Evolutionary conservation across 2,113 vertebrate genomes (phyloP), one percentile per base, ranked within the genome.

Genomic region (Tenrec ecaudatus): DNA sequence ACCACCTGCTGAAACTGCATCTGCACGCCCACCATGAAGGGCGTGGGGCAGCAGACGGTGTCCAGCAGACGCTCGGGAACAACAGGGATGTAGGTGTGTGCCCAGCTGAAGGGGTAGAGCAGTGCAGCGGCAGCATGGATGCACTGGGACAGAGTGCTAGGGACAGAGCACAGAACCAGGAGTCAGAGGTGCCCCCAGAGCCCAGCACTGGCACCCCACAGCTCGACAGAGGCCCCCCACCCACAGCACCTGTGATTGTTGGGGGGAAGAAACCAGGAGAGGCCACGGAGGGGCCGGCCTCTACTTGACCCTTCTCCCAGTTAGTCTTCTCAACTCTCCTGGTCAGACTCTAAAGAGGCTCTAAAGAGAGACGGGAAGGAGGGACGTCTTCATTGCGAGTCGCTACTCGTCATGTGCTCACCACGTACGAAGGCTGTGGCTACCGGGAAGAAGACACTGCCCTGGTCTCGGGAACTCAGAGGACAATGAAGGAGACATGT

Each of bases 51-150:
- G 98, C 99, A 99, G 94, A 99, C 99, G 0, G 99, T 99, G 83
- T 98, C 99, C 1, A 99, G 98, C 47, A 99, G 98, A 95, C 98
- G 98, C 95, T 99, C 98, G 0, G 99, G 99, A 31, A 99, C 98
- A 27, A 99, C 99, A 0, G 99, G 99, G 97, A 99, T 99, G 94
- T 99, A 98, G 82, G 99, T 99, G 97, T 99, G 99, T 75, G 99
- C 99, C 99, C 99, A 99, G 93, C 98, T 99, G 98, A 99, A 99
- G 58, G 99, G 99, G 96, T 99, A 99, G 14, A 99, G 98, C n/a
- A 99, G 98, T 27, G 99, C 99, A 0, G 99, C 98, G 0, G 99
- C 98, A 0, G 99, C 99, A 0, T 99, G 99, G 90, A 99, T 99
- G 79, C 99, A 99, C 95, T 99, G 99, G 1, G 99, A 99, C 85